These are phyloP conservation scores for Strigamia transsilvanica DNA, from an alignment of 2,888 invertebrate species.

Conservation along the genomic window DNA sequence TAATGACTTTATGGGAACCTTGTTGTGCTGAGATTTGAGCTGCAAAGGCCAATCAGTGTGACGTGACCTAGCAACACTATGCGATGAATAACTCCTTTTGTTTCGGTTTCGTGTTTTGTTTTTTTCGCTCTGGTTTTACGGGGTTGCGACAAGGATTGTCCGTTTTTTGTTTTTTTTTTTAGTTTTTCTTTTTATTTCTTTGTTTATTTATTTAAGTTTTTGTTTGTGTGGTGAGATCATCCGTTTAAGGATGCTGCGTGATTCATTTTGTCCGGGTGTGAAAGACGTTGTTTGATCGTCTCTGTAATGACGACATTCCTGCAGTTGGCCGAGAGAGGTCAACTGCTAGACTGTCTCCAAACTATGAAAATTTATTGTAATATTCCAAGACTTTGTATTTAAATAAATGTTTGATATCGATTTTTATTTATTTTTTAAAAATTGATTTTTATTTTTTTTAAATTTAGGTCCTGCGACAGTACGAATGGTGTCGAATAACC, in stretches of 20 bases:
- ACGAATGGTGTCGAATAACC: constrained; percentile 83
- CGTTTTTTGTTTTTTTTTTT: not conserved
- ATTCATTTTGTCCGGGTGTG: constrained; percentile 12
- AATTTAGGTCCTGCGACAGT: constrained; percentile 81
- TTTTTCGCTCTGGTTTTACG: not conserved
- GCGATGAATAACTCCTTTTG: not conserved
- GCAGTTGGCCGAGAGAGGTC: not conserved
- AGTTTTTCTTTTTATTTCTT: not conserved
- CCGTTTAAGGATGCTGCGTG: not conserved
- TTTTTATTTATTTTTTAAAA: not conserved
- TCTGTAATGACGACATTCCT: constrained; percentile 10
- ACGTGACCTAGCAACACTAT: not conserved
- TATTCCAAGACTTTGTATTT: not conserved
- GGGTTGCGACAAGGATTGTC: not conserved
- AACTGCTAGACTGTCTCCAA: constrained; percentile 19
- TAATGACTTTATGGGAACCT: constrained; percentile 33
- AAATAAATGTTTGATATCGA: not conserved
- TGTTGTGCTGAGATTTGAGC: not conserved
- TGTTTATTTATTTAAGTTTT: constrained; percentile 16
- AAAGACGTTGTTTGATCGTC: constrained; percentile 17
- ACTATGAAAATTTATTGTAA: constrained; percentile 37
- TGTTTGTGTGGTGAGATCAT: not conserved
- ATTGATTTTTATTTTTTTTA: not conserved
- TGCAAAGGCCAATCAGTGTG: not conserved
- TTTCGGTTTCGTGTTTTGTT: not conserved